phyloP scores from a whole-genome alignment of 1,140 invertebrate species.

The Dreissena rostriformis region DNA sequence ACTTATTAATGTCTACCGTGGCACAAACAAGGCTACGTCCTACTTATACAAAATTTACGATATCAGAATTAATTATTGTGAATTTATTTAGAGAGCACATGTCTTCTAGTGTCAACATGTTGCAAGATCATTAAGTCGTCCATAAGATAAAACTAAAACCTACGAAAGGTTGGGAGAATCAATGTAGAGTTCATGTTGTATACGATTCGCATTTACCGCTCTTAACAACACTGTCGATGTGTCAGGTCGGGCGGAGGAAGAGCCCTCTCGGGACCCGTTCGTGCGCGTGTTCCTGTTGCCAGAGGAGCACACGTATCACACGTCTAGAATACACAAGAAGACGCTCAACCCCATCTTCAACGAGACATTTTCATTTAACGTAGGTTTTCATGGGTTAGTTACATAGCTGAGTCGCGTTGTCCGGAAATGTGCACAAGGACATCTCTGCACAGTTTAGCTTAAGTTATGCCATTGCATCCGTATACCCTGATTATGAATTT shows the following conservation, averaged over 20 bases:
- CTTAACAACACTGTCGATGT: too few relatives aligned
- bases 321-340: conserved; percentile 70
- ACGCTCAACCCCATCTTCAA: conserved; percentile 74
- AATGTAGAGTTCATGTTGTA: too few relatives aligned
- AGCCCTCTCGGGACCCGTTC: conserved; percentile 72
- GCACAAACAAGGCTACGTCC: too few relatives aligned
- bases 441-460: background rate
- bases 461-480: background rate
- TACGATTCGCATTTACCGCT: too few relatives aligned
- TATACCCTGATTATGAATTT: background rate
- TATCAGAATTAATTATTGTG: too few relatives aligned
- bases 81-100: too few relatives aligned
- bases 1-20: too few relatives aligned
- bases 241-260: conserved; percentile 63
- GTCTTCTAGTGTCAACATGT: too few relatives aligned
- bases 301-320: conserved; percentile 68
- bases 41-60: too few relatives aligned
- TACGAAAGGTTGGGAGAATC: too few relatives aligned
- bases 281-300: conserved; percentile 74
- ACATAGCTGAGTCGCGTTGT: background rate
- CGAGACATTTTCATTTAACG: conserved; percentile 71
- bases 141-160: too few relatives aligned
- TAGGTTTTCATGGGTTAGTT: conserved; percentile 26
- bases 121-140: too few relatives aligned
- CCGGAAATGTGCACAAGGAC: background rate